Percentiles rank a stretch among this genome's conserved stretches.
Evolutionary conservation across 2,888 invertebrate species (phyloP).

Genomic region (Trachelus tabidus): DNA sequence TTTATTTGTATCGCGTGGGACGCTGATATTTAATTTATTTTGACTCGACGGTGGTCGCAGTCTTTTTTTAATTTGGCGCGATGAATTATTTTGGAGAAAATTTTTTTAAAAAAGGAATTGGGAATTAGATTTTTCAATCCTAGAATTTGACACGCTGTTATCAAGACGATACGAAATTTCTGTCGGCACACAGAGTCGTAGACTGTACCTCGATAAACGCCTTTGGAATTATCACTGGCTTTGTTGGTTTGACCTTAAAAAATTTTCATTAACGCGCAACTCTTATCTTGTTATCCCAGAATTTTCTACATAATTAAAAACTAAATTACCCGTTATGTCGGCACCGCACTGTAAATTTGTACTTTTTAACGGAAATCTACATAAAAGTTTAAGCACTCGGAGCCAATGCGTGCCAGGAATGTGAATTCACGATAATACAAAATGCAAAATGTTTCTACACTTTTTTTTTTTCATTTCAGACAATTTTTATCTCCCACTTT

Average conservation of each 20-base stretch:
- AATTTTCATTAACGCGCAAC: neutral
- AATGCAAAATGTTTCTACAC: no score
- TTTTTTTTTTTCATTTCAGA: neutral
- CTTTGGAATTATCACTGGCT: neutral
- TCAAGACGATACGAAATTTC: neutral
- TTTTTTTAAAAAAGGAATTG: neutral
- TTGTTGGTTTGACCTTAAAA: neutral
- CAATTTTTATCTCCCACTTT: neutral
- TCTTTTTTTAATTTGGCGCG: neutral
- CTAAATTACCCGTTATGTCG: neutral
- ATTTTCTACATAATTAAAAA: neutral
- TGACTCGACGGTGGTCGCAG: neutral
- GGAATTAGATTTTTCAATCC: rapidly evolving
- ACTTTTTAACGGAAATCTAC: neutral
- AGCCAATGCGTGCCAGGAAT: neutral
- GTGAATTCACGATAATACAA: neutral
- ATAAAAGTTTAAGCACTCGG: neutral
- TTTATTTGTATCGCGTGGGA: neutral
- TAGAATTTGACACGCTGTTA: neutral
- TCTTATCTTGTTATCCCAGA: neutral
- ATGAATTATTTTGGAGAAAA: neutral
- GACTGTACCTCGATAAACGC: neutral
- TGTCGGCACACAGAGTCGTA: neutral
- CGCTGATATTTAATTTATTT: neutral
- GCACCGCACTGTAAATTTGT: neutral